phyloP scores from a whole-genome alignment of 1,140 invertebrate genomes.

The Neodiprion lecontei region DNA sequence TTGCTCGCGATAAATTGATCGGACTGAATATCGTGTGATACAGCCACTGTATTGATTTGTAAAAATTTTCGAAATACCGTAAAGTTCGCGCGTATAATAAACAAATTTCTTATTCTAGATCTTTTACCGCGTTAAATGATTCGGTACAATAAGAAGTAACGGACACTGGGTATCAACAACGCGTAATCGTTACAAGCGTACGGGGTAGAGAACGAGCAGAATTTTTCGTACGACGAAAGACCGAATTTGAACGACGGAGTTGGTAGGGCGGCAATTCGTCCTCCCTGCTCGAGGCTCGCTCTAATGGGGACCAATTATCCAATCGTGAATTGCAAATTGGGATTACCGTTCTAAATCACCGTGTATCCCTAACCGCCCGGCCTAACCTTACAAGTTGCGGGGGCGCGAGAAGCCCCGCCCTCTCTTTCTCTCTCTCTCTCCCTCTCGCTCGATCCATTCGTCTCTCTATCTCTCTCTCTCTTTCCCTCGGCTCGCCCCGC shows the following conservation, averaged over 20 bases:
- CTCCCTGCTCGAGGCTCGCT: slow-evolving; percentile 9
- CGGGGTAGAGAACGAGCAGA: too few species aligned
- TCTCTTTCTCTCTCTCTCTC: slow-evolving; percentile 24
- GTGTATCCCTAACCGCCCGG: slow-evolving; percentile 27
- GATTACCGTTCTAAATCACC: slow-evolving; percentile 42
- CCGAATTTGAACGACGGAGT: neutral
- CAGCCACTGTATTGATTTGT: too few species aligned
- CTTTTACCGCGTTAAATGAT: too few species aligned
- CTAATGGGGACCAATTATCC: slow-evolving; percentile 42
- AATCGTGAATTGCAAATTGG: slow-evolving; percentile 42
- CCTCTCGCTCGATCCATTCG: slow-evolving; percentile 25
- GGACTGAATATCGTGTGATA: too few species aligned
- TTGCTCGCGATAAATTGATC: too few species aligned
- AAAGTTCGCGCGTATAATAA: too few species aligned
- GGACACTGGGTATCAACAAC: too few species aligned
- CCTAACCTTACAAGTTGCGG: slow-evolving; percentile 10
- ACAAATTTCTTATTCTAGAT: too few species aligned
- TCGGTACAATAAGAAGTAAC: too few species aligned
- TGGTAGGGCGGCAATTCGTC: neutral
- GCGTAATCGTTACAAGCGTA: too few species aligned
- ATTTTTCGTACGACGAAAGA: neutral
- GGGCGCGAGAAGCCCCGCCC: slow-evolving; percentile 42
- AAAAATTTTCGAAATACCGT: too few species aligned
- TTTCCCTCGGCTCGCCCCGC: slow-evolving; percentile 39
- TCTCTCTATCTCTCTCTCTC: slow-evolving; percentile 29